phyloP scores from a whole-genome alignment of 2,113 vertebrate genomes.

The Esox niger region DNA sequence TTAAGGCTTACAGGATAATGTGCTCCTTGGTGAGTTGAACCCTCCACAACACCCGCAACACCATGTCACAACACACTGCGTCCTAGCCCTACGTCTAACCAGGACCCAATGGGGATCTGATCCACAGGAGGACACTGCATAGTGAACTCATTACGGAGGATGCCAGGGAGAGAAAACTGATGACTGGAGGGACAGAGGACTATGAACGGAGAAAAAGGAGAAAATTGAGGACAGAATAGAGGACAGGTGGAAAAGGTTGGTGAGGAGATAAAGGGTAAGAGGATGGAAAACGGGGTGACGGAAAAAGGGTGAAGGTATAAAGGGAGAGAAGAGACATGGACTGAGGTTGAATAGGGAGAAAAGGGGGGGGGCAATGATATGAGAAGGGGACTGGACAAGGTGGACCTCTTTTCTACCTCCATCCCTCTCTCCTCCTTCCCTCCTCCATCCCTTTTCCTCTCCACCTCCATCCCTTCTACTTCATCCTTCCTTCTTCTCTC shows the following conservation, averaged over 20 bases:
- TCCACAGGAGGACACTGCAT: background rate
- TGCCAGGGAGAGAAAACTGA: slow-evolving; percentile 11
- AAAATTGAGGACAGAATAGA: too few species aligned
- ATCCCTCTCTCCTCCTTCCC: background rate
- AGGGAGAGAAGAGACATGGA: too few species aligned
- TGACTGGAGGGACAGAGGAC: too few species aligned
- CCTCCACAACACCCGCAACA: slow-evolving; percentile 73
- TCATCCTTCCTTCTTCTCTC: background rate
- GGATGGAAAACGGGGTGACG: slow-evolving; percentile 10
- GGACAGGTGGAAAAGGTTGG: too few species aligned
- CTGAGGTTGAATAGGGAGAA: too few species aligned
- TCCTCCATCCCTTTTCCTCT: background rate
- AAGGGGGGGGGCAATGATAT: too few species aligned
- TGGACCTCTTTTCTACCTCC: too few species aligned
- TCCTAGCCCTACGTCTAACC: too few species aligned
- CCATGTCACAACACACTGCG: slow-evolving; percentile 74
- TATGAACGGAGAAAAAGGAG: too few species aligned
- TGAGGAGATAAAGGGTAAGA: slow-evolving; percentile 39
- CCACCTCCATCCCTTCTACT: background rate
- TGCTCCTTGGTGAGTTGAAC: slow-evolving; percentile 75
- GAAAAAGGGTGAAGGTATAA: background rate
- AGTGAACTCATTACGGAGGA: background rate
- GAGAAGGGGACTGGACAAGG: too few species aligned
- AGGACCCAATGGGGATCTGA: background rate
- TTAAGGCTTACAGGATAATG: slow-evolving; percentile 82